Evolutionary conservation across 2,113 vertebrate species (phyloP), one percentile per base, ranked within the genome.

Genomic region (Pomatostomus ruficeps): DNA sequence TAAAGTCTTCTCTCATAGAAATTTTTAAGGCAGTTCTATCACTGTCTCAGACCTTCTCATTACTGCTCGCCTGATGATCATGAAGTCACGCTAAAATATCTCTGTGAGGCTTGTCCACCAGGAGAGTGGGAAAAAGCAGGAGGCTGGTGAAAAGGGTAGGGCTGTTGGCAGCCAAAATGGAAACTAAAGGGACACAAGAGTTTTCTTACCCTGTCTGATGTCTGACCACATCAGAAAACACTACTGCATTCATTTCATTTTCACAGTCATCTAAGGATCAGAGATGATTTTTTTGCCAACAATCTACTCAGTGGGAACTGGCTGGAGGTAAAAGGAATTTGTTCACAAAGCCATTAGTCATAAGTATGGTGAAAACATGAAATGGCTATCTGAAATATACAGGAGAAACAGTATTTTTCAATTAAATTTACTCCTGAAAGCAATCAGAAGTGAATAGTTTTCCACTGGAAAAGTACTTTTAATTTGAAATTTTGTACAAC

Each of bases 301-400:
- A 38, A 11, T 25, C 36, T 78, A 23, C 31, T 67, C 33, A 29
- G 15, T 45, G 17, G 54, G 13, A 31, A 10, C 42, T 71, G 9
- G 3, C 3, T 85, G 16, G 25, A 89, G 1, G 61, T 42, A 67
- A 74, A 51, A 59, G 4, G 15, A 67, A 31, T 72, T 75, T 78
- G 9, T 88, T 88, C 51, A 54, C 10, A 71, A 66, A 58, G 2
- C 2, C 23, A 14, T 81, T 66, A 62, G 13, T 52, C 29, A 70
- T 22, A 48, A 14, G 7, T 6, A 35, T 35, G 26, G 3, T 17
- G 18, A 77, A 88, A 91, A 75, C 9, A 26, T 12, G 2, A 23
- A 19, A 42, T 1, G 1, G 4, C 2, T 57, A 1, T 24, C 12
- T 29, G 33, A 58, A 28, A 17, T 13, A 28, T 36, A 12, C 4